Evolutionary conservation across 2,888 invertebrate genomes (phyloP).

Genomic region (Coleophora deauratella): DNA sequence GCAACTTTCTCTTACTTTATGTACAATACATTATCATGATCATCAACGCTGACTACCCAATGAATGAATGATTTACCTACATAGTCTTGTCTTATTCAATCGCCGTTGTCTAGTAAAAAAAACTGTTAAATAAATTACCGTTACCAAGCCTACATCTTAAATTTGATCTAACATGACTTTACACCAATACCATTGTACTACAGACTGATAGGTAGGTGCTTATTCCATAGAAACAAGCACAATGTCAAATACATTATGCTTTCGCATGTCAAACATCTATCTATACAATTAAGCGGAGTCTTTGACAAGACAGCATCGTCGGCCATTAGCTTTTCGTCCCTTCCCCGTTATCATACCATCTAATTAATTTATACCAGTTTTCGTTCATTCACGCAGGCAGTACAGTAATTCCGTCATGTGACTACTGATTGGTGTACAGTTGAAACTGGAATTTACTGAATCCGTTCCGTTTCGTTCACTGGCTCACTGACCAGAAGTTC

Average conservation of each 20-base stretch:
- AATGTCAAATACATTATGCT: neutral
- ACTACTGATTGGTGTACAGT: constrained; percentile 39
- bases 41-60: no score
- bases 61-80: no score
- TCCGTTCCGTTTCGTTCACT: no score
- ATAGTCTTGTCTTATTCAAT: no score
- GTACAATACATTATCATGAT: no score
- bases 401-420: constrained; percentile 58
- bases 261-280: constrained; percentile 39
- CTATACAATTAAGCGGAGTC: constrained; percentile 47
- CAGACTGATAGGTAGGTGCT: neutral
- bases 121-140: neutral
- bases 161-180: neutral
- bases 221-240: neutral
- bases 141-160: neutral
- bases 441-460: constrained; percentile 12
- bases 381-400: constrained; percentile 33
- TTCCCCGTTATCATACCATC: constrained; percentile 54
- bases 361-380: constrained; percentile 70
- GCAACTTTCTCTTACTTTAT: no score
- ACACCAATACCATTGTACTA: no score
- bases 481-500: no score
- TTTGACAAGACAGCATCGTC: constrained; percentile 30
- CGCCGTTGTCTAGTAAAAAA: neutral
- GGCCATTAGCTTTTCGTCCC: constrained; percentile 41